Percentiles rank a stretch among this genome's conserved stretches.
These are phyloP conservation scores for Pyrocoelia pectoralis DNA, from an alignment of 2,888 invertebrate species.

Conservation along the genomic window DNA sequence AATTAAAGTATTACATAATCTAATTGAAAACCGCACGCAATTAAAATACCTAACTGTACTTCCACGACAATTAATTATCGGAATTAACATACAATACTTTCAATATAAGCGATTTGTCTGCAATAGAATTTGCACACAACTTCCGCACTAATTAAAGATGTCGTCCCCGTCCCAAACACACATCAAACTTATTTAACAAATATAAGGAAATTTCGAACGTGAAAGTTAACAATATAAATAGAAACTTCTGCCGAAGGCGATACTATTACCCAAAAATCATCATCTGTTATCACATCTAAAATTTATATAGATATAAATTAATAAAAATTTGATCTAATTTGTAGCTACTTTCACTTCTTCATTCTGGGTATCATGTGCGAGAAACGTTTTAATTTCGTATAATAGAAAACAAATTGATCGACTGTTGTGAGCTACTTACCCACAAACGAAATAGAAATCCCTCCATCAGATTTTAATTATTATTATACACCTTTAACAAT, in stretches of 20 bases:
- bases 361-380: background rate
- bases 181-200: too few species aligned
- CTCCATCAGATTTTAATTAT: background rate
- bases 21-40: too few species aligned
- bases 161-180: too few species aligned
- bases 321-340: constrained; percentile 3
- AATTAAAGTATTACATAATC: too few species aligned
- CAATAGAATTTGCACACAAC: too few species aligned
- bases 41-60: too few species aligned
- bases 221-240: too few species aligned
- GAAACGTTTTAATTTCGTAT: background rate
- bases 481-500: background rate
- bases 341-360: background rate
- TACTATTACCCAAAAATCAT: too few species aligned
- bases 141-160: too few species aligned
- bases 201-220: too few species aligned
- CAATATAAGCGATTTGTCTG: too few species aligned
- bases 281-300: background rate
- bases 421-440: constrained; percentile 23
- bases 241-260: too few species aligned
- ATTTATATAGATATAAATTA: background rate
- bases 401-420: constrained; percentile 10
- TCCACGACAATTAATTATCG: background rate
- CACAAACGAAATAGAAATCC: constrained; percentile 18
- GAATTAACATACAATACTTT: background rate